These are phyloP conservation scores for Eupithecia abbreviata DNA, from an alignment of 2,888 invertebrate genomes.

Conservation along the genomic window DNA sequence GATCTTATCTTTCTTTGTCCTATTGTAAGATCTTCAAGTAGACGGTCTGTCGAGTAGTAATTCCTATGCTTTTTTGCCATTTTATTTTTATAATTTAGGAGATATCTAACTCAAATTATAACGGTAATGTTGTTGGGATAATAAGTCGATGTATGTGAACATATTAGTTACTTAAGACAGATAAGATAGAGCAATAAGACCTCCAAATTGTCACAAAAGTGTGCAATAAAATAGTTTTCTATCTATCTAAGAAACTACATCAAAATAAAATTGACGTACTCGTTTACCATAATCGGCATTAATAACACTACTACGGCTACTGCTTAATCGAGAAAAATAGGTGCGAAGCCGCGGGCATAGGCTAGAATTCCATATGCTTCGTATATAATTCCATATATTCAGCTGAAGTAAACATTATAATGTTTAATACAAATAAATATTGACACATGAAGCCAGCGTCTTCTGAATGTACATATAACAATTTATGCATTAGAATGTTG, in stretches of 20 bases:
- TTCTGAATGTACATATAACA: conserved; percentile 16
- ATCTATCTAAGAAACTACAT: neutral
- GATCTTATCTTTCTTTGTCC: conserved; percentile 15
- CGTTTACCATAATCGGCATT: neutral
- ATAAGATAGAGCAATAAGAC: no score
- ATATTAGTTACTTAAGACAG: neutral
- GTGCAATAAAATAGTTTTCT: no score
- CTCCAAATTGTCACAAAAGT: no score
- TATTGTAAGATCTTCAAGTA: conserved; percentile 14
- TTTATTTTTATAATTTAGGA: neutral
- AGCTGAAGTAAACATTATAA: no score
- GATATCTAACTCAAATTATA: neutral
- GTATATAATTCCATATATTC: neutral
- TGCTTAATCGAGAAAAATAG: neutral
- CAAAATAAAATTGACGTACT: neutral
- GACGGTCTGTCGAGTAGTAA: neutral
- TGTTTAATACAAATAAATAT: neutral
- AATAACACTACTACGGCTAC: neutral
- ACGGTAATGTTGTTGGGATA: neutral
- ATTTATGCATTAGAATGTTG: conserved; percentile 32
- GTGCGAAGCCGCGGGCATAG: neutral
- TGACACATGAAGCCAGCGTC: conserved; percentile 9
- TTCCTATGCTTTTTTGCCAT: neutral
- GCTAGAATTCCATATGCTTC: neutral
- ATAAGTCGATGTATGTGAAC: neutral